phyloP scores from a whole-genome alignment of 2,113 vertebrate genomes.

The Strix uralensis region DNA sequence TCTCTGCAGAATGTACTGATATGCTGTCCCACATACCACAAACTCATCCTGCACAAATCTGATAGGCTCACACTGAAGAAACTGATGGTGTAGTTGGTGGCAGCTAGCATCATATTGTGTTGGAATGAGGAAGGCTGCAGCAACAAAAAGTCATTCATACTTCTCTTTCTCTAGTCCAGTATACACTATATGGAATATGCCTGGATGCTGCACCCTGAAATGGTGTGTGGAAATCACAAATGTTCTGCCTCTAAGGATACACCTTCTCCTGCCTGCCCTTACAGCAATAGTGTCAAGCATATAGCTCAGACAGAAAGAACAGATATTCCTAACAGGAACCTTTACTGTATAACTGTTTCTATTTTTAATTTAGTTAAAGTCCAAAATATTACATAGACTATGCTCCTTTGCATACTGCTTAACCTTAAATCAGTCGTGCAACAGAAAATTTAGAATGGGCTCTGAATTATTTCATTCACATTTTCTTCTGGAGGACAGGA shows the following conservation, averaged over 20 bases:
- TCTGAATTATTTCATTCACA: background rate
- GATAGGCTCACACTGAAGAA: background rate
- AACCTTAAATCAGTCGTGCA: background rate
- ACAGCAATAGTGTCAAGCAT: fast-evolving
- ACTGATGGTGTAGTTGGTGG: background rate
- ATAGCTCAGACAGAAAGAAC: background rate
- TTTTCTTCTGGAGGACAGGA: background rate
- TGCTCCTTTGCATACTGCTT: background rate
- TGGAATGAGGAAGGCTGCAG: background rate
- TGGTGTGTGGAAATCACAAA: background rate
- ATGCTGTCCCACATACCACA: background rate
- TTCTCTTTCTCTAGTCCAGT: background rate
- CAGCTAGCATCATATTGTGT: background rate
- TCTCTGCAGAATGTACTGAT: background rate
- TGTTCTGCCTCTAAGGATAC: background rate
- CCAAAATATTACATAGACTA: background rate
- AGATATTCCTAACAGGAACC: background rate
- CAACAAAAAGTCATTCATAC: background rate
- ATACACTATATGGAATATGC: background rate
- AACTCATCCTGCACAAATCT: background rate
- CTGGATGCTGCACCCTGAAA: background rate
- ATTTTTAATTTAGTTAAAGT: background rate
- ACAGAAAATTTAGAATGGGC: background rate
- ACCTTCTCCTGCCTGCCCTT: background rate
- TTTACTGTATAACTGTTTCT: background rate